A percentile compares a stretch with the other conserved stretches of the same genome.
These are phyloP conservation scores for Leptura quadrifasciata DNA, from an alignment of 2,888 invertebrate genomes.

Conservation along the genomic window DNA sequence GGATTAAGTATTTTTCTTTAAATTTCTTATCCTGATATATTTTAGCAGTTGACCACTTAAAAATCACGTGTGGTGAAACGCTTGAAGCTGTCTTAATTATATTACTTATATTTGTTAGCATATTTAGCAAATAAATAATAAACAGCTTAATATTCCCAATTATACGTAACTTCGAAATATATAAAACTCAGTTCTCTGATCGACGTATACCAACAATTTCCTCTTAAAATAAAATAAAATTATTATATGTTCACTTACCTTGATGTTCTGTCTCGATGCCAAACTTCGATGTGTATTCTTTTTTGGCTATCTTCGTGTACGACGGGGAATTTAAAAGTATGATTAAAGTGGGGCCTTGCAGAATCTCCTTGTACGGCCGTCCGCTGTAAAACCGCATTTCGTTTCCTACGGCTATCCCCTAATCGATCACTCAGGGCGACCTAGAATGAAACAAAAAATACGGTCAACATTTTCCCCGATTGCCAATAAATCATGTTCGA, in stretches of 20 bases:
- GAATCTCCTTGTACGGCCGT: slow-evolving; percentile 89
- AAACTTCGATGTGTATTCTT: slow-evolving; percentile 83
- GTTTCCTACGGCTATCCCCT: slow-evolving; percentile 64
- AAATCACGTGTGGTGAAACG: too few species aligned
- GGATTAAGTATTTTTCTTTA: too few species aligned
- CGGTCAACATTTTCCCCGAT: slow-evolving; percentile 8
- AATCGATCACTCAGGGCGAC: slow-evolving; percentile 76
- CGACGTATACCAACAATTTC: not conserved
- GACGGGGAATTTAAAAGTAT: slow-evolving; percentile 83
- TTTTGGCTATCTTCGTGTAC: slow-evolving; percentile 74
- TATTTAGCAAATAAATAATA: too few species aligned
- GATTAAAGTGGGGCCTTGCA: slow-evolving; percentile 86
- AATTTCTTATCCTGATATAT: too few species aligned
- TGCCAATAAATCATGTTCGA: slow-evolving; percentile 14
- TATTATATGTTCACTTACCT: slow-evolving; percentile 77
- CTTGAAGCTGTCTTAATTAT: too few species aligned
- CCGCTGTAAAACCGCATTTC: slow-evolving; percentile 80
- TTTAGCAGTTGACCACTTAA: too few species aligned
- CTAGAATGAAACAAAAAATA: slow-evolving; percentile 68
- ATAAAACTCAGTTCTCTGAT: too few species aligned
- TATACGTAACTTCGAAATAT: too few species aligned
- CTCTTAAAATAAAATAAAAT: not conserved
- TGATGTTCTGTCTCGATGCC: slow-evolving; percentile 89
- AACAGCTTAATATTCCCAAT: too few species aligned
- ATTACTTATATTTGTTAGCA: too few species aligned